A percentile compares a stretch with the other conserved stretches of the same genome.
Conservation (phyloP, 2,888 invertebrate genomes). For the Agriotes lineatus region DNA sequence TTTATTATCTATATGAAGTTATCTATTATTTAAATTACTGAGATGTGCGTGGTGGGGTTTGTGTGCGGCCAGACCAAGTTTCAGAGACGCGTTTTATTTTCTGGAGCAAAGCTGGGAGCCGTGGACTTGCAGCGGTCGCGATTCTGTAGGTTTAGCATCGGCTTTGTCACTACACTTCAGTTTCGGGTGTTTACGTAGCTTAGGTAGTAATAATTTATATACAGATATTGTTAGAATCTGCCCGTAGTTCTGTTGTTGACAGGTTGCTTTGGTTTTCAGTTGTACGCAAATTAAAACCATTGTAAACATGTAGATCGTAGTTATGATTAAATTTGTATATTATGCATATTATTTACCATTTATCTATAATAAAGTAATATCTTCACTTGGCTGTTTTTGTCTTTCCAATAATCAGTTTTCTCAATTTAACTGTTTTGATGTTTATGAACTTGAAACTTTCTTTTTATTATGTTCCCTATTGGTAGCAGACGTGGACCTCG, state of each 20-base stretch:
- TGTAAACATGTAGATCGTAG: constrained; percentile 19
- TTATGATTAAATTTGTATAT: constrained; percentile 40
- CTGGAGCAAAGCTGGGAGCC: too few species aligned
- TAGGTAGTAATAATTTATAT: constrained; percentile 32
- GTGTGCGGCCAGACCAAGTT: too few species aligned
- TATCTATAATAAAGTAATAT: constrained; percentile 32
- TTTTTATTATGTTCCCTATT: too few species aligned
- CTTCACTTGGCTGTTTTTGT: not conserved
- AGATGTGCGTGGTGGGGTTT: too few species aligned
- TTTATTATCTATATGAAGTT: not conserved
- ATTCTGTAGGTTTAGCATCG: too few species aligned
- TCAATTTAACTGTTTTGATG: too few species aligned
- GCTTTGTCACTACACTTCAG: constrained; percentile 14
- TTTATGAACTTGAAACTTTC: too few species aligned
- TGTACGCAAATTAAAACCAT: constrained; percentile 21
- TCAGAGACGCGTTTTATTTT: too few species aligned
- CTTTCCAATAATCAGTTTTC: too few species aligned
- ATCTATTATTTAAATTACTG: too few species aligned
- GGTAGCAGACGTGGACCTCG: too few species aligned
- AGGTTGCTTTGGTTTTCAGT: constrained; percentile 17
- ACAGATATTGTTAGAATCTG: constrained; percentile 13
- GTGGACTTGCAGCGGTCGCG: too few species aligned
- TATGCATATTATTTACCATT: constrained; percentile 41
- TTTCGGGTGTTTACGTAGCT: constrained; percentile 22
- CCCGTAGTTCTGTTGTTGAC: constrained; percentile 11